Percentiles rank a stretch among this genome's conserved stretches.
These are phyloP conservation scores for Cervus canadensis DNA, from an alignment of 2,113 vertebrate genomes.

Conservation along the genomic window DNA sequence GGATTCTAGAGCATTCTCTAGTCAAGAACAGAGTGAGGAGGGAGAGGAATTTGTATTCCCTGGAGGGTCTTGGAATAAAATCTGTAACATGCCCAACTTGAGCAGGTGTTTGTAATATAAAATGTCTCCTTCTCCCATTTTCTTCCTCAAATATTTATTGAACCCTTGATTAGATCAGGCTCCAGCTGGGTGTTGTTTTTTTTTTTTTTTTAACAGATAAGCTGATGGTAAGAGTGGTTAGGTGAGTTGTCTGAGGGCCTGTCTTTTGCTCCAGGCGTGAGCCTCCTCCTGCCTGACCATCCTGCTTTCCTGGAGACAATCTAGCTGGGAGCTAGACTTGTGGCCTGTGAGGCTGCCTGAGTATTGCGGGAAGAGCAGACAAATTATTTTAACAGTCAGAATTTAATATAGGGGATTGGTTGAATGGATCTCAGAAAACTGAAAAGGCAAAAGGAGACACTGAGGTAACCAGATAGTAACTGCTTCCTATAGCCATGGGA, in stretches of 20 bases:
- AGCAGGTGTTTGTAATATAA: not conserved
- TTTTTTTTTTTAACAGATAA: not conserved
- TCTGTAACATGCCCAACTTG: not conserved
- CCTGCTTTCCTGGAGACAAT: not conserved
- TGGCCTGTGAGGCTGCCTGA: not conserved
- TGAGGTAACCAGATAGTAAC: not conserved
- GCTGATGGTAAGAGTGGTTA: not conserved
- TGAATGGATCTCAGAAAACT: not conserved
- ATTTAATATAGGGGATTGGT: not conserved
- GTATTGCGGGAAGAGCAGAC: not conserved
- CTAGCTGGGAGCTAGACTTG: not conserved
- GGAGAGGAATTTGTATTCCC: not conserved
- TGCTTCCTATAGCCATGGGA: accelerated
- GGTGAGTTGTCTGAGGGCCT: not conserved
- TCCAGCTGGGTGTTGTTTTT: not conserved
- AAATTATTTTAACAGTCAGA: not conserved
- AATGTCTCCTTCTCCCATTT: not conserved
- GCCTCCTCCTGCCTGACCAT: not conserved
- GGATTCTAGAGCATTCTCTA: not conserved
- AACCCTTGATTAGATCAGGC: not conserved
- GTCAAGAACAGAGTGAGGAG: not conserved
- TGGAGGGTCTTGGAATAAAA: not conserved
- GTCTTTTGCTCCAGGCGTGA: not conserved
- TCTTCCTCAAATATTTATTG: not conserved
- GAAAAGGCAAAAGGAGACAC: not conserved